Base-by-base conservation (phyloP, 2,888 invertebrate genomes). In the Acanthosoma haemorrhoidale region DNA sequence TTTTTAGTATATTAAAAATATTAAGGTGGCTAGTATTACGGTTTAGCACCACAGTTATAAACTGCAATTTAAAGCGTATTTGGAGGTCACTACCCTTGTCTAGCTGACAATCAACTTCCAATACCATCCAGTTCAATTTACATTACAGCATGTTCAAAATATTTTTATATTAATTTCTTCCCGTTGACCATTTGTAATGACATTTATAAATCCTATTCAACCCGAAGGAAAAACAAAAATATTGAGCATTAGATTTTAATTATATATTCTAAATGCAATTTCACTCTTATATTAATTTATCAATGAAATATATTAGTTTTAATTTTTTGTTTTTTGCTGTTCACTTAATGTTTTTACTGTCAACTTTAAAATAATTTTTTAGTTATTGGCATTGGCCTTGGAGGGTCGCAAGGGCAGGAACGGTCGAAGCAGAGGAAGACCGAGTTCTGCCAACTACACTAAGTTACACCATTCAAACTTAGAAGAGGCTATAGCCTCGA, bases 381-480 rank as follows among this genome's bases (percentile, higher is more conserved):
- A 88, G 86, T 83, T 88, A 71, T 77, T 88, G 70, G 88, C 87
- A 0, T 80, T 88, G 70, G 79, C 87, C 59, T 78, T 88, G 38
- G 88, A 88, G 79, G 87, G 88, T 6, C 67, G 74, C 8, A 70
- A 72, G 43, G 64, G 72, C 2, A 67, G 73, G 1, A 76, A 80
- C 77, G 77, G 79, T 69, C 77, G 80, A 8, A 76, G 76, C 36
- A 78, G 83, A 69, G 80, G 85, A 73, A 80, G 87, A 72, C 85
- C 86, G 43, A 85, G 84, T 76, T 85, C 86, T 2, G 85, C 87
- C 0, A 85, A 83, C 75, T 88, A 88, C 77, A 83, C 85, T 69
- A 87, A 87, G 77, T 80, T 88, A 69, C n/a, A n/a, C n/a, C 87
- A 88, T 77, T 85, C 84, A 74, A 87, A 85, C 76, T 80, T 88